A percentile compares a stretch with the other conserved stretches of the same genome.
phyloP scores from a whole-genome alignment of 2,113 vertebrate genomes.

The Heterotis niloticus region DNA sequence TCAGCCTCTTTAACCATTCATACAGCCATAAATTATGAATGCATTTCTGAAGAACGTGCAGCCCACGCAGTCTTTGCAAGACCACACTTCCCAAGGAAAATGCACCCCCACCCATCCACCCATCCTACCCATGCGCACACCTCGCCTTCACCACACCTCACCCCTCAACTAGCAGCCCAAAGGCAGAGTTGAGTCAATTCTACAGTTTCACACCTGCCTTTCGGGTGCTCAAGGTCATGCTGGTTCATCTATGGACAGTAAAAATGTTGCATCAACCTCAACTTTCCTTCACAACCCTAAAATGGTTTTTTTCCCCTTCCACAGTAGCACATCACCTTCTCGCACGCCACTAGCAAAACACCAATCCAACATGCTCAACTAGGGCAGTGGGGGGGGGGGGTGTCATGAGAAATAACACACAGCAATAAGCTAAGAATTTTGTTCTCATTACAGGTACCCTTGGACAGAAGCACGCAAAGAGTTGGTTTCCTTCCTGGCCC shows the following conservation, averaged over 20 bases:
- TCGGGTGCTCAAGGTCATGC: neutral
- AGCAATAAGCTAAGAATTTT: slow-evolving; percentile 13
- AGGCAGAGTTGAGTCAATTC: slow-evolving; percentile 4
- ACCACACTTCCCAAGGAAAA: neutral
- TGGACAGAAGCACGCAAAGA: neutral
- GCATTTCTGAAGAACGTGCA: slow-evolving; percentile 19
- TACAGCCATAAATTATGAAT: slow-evolving; percentile 47
- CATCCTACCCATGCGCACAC: no score
- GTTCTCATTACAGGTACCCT: slow-evolving; percentile 11
- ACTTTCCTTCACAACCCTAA: no score
- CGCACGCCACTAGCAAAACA: no score
- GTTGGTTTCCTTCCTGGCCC: slow-evolving; percentile 20
- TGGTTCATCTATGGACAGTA: neutral
- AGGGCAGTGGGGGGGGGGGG: slow-evolving; percentile 23
- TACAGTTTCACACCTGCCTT: neutral
- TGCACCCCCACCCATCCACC: no score
- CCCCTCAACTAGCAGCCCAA: neutral
- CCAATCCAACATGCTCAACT: no score
- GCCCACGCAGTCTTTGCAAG: slow-evolving; percentile 11
- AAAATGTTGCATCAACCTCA: neutral
- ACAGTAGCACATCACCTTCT: neutral
- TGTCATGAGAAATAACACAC: neutral
- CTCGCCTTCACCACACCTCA: neutral
- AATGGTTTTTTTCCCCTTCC: neutral
- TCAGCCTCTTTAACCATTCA: slow-evolving; percentile 37